These are phyloP conservation scores for Oncorhynchus mykiss DNA, from an alignment of 2,113 vertebrate genomes.

Conservation along the genomic window DNA sequence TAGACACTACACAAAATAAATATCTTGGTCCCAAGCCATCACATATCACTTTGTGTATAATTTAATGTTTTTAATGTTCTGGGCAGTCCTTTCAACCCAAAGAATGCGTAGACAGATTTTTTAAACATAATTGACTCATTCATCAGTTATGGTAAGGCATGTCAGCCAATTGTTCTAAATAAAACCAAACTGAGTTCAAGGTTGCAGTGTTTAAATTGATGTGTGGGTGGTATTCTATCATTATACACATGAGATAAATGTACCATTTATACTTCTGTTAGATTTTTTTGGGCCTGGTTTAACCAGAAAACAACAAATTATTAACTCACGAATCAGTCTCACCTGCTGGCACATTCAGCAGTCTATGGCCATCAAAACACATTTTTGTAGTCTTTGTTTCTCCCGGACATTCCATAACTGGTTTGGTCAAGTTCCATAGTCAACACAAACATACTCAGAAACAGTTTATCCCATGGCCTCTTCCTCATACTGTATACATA, in stretches of 20 bases:
- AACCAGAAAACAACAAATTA: too few species aligned
- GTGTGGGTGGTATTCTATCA: background rate
- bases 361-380: too few species aligned
- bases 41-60: constrained; percentile 62
- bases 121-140: constrained; percentile 64
- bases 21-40: constrained; percentile 56
- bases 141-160: constrained; percentile 50
- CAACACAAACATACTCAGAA: too few species aligned
- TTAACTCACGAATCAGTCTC: too few species aligned
- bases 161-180: constrained; percentile 18
- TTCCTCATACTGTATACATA: background rate
- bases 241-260: too few species aligned
- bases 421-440: too few species aligned
- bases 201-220: background rate
- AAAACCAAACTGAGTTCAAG: background rate
- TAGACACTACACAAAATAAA: constrained; percentile 15
- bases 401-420: too few species aligned
- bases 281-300: too few species aligned
- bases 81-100: constrained; percentile 56
- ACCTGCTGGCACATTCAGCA: too few species aligned
- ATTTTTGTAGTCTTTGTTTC: too few species aligned
- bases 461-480: too few species aligned
- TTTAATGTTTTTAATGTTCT: constrained; percentile 67
- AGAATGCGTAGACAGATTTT: constrained; percentile 66
- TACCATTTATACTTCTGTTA: too few species aligned